Evolutionary conservation across 2,113 vertebrate genomes (phyloP).

Genomic region (Danionella cerebrum): DNA sequence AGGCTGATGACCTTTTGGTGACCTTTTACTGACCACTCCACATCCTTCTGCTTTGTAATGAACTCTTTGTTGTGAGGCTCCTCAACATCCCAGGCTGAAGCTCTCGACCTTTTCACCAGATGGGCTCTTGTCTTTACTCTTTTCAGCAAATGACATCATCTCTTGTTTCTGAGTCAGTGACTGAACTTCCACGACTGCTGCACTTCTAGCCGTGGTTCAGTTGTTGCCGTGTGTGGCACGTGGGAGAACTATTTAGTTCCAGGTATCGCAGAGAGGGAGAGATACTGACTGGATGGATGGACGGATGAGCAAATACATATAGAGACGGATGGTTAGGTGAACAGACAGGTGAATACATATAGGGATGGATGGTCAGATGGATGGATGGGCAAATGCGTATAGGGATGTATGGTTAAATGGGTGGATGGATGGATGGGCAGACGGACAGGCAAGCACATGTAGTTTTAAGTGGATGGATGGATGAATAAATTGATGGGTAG

Average conservation of each 20-base stretch:
- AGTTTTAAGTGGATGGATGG: neutral
- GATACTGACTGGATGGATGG: neutral
- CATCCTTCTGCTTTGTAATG: neutral
- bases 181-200: constrained; percentile 20
- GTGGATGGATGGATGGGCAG: neutral
- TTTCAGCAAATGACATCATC: constrained; percentile 1
- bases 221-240: neutral
- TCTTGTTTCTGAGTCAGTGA: constrained; percentile 5
- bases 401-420: neutral
- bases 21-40: constrained; percentile 13
- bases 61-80: neutral
- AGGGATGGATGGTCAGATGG: neutral
- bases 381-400: neutral
- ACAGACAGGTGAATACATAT: neutral
- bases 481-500: neutral
- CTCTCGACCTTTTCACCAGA: constrained; percentile 30
- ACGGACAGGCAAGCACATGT: neutral
- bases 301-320: neutral
- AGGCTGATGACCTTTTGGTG: constrained; percentile 18
- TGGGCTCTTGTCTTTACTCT: neutral
- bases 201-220: neutral
- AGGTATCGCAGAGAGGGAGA: neutral
- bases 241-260: neutral
- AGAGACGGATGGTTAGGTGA: neutral
- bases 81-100: constrained; percentile 6